A percentile compares a stretch with the other conserved stretches of the same genome.
These are phyloP conservation scores for Oncopodura yosiiana DNA, from an alignment of 1,140 invertebrate species.

Conservation along the genomic window DNA sequence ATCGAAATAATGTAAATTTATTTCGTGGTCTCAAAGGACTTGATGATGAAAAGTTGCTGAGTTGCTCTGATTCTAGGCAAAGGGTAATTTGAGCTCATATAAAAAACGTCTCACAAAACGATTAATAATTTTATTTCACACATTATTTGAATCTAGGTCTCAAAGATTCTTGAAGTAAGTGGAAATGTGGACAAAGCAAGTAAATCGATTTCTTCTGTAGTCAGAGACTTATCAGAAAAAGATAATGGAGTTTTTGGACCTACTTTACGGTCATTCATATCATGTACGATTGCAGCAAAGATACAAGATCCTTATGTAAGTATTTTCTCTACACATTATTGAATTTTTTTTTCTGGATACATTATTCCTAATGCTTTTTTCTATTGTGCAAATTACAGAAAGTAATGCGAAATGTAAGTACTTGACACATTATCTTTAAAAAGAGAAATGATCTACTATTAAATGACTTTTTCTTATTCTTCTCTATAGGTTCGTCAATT, in stretches of 20 bases:
- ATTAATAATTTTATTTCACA: background rate
- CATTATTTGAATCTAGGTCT: conserved; percentile 10
- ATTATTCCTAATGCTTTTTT: too few species aligned
- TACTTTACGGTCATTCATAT: conserved; percentile 32
- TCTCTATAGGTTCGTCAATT: conserved; percentile 32
- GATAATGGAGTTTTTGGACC: conserved; percentile 33
- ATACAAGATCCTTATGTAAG: conserved; percentile 31
- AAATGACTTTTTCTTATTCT: too few species aligned
- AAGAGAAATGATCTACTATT: too few species aligned
- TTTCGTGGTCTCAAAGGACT: conserved; percentile 12
- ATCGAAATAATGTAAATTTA: conserved; percentile 14
- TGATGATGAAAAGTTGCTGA: conserved; percentile 1
- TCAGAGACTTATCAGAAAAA: conserved; percentile 28
- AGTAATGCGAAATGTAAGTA: conserved; percentile 34
- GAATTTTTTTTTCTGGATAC: too few species aligned
- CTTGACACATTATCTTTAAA: too few species aligned
- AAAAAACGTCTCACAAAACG: background rate
- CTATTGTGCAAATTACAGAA: too few species aligned
- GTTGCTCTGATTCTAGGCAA: conserved; percentile 15
- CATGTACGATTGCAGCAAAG: conserved; percentile 33
- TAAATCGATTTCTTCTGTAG: conserved; percentile 20
- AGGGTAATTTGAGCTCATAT: conserved; percentile 3
- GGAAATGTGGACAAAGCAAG: conserved; percentile 32
- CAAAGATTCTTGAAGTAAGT: conserved; percentile 31
- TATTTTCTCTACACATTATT: too few species aligned